phyloP scores from a whole-genome alignment of 2,797 vertebrate species.

The Syndactyla subalaris region DNA sequence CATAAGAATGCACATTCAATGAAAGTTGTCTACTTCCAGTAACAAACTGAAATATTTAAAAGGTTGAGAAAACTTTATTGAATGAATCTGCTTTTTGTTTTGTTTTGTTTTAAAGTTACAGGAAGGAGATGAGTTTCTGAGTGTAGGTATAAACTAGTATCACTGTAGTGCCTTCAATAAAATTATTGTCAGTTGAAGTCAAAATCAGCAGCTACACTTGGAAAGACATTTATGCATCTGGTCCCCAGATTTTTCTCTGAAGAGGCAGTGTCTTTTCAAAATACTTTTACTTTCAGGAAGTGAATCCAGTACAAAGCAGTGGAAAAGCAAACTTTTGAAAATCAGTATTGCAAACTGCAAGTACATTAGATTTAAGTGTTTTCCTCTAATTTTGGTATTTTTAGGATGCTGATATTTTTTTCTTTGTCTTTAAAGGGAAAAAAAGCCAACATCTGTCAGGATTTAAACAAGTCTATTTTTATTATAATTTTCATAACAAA shows the following conservation, averaged over 20 bases:
- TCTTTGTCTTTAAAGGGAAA: background rate
- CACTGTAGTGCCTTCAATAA: background rate
- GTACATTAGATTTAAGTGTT: background rate
- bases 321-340: constrained; percentile 11
- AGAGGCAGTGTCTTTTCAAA: background rate
- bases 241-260: background rate
- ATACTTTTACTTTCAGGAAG: background rate
- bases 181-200: background rate
- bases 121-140: background rate
- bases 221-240: background rate
- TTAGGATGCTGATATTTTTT: background rate
- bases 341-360: background rate
- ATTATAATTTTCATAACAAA: background rate
- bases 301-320: background rate
- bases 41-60: background rate
- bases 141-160: background rate
- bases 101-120: background rate
- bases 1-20: background rate
- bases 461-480: background rate
- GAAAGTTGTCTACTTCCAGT: background rate
- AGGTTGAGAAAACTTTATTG: background rate
- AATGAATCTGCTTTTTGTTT: background rate
- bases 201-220: background rate
- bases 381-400: background rate
- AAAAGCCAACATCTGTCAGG: background rate